These are phyloP conservation scores for Aptenodytes forsteri DNA, from an alignment of 2,113 vertebrate species.

Conservation along the genomic window DNA sequence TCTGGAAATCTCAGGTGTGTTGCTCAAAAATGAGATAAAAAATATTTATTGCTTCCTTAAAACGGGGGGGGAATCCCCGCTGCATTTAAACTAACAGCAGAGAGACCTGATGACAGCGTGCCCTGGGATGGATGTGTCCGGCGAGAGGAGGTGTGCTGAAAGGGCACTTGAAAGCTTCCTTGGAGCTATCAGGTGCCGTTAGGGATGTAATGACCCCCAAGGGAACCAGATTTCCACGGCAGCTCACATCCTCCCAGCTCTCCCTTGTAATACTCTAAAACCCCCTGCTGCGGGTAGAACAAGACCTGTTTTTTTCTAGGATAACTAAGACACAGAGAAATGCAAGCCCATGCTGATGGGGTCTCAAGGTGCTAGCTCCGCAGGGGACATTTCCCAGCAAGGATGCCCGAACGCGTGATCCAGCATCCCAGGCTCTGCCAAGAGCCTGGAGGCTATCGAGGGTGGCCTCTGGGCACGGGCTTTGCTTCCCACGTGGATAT, in stretches of 20 bases:
- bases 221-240: neutral
- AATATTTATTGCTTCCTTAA: neutral
- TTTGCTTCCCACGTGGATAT: neutral
- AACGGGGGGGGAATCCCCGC: neutral
- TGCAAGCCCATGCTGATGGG: rapidly evolving
- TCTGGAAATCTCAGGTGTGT: neutral
- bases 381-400: rapidly evolving
- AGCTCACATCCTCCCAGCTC: neutral
- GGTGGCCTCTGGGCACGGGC: neutral
- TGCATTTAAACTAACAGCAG: neutral
- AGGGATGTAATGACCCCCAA: neutral
- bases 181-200: slow-evolving; percentile 34
- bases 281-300: rapidly evolving
- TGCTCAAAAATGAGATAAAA: neutral
- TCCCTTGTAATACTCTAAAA: neutral
- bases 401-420: rapidly evolving
- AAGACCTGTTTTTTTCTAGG: neutral
- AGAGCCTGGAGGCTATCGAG: neutral
- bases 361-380: neutral
- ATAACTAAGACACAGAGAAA: rapidly evolving
- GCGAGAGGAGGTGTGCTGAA: slow-evolving; percentile 2
- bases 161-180: slow-evolving; percentile 33
- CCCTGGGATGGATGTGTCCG: neutral
- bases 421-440: neutral
- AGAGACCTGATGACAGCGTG: neutral